Base-by-base conservation (phyloP, 2,797 vertebrate genomes). In the Caiman crocodilus region DNA sequence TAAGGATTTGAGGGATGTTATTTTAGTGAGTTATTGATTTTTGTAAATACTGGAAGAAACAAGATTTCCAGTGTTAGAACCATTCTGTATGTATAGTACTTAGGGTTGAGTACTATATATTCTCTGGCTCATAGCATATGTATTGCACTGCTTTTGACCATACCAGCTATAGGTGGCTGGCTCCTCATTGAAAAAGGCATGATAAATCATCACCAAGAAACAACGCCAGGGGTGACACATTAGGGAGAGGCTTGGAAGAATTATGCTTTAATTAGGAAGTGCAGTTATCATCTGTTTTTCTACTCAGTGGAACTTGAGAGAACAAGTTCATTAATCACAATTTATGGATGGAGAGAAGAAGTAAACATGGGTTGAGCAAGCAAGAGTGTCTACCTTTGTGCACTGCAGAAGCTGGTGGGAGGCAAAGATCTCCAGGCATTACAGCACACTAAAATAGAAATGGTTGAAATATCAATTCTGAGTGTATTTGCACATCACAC, bases 361-460 rank as follows among this genome's bases (percentile, higher is more conserved):
- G 42, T 73, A 73, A 73, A 42, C 26, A 7, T 25, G 42, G 50
- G n/a, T 88, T 65, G 55, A 90, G 42, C 4, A 57, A 91, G 90
- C 64, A 85, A 76, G 79, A 85, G 76, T 0, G 5, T 50, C 21
- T 1, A 0, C 20, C 25, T 75, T 92, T 77, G 14, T 1, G 13
- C 21, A 81, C 67, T 15, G 23, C 69, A 50, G 5, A 7, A 8
- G 69, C 35, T 87, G 55, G 60, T 0, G 2, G 77, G 64, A 87
- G 81, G 57, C 42, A 82, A 91, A 55, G 14, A 28, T 14, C 2
- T 0, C 1, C 16, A 79, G 50, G 67, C 42, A 90, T 61, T 73
- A 73, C 12, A 79, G 32, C 57, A 90, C 89, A 81, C 6, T 7
- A 71, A 25, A 94, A 93, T 67, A 87, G 91, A 89, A 50, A 83